Evolutionary conservation across 2,888 invertebrate species (phyloP).

Genomic region (Thymelicus sylvestris): DNA sequence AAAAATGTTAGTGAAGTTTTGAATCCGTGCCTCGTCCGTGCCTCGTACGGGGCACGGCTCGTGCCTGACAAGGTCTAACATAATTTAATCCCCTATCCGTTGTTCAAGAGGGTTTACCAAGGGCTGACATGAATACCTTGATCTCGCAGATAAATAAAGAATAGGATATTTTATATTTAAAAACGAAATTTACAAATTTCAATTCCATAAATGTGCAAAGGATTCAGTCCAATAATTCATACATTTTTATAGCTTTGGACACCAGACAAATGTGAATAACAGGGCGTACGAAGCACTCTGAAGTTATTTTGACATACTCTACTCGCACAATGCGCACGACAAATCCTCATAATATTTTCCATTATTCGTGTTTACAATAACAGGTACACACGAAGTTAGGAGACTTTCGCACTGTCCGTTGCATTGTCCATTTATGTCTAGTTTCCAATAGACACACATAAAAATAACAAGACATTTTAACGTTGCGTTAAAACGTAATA

Average conservation of each 20-base stretch:
- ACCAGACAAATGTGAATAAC: neutral
- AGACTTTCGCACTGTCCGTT: slow-evolving; percentile 17
- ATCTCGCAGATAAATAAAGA: neutral
- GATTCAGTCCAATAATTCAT: slow-evolving; percentile 1
- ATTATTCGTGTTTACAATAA: slow-evolving; percentile 35
- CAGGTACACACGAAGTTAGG: slow-evolving; percentile 30
- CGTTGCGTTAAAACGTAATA: too few species aligned
- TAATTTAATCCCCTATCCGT: too few species aligned
- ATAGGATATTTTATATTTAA: too few species aligned
- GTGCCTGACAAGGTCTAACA: too few species aligned
- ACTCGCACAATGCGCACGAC: slow-evolving; percentile 23
- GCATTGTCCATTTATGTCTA: neutral
- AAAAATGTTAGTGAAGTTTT: too few species aligned
- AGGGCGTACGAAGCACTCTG: slow-evolving; percentile 6
- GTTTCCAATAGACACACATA: too few species aligned
- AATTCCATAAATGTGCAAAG: neutral
- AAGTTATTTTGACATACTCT: slow-evolving; percentile 21
- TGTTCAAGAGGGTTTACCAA: neutral
- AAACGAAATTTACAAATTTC: neutral
- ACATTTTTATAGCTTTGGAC: neutral
- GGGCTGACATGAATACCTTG: neutral
- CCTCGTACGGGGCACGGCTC: too few species aligned
- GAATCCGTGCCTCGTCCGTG: too few species aligned
- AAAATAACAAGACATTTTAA: neutral
- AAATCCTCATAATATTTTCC: slow-evolving; percentile 31